phyloP scores from a whole-genome alignment of 1,140 invertebrate species.

The Scaptomyza graminum region DNA sequence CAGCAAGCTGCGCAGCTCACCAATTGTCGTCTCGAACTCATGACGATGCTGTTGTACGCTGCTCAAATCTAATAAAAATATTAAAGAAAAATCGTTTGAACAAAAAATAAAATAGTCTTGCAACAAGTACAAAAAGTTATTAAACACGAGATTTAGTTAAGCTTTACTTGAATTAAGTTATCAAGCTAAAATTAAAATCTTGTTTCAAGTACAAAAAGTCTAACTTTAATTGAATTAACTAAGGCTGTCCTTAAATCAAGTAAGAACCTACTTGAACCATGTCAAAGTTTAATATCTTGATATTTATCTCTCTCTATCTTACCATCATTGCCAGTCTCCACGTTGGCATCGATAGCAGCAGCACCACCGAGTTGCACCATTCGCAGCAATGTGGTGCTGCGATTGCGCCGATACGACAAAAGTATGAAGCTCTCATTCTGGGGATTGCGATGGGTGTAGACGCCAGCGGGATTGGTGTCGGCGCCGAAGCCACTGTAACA shows the following conservation, averaged over 20 bases:
- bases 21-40: conserved; percentile 62
- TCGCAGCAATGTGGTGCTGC: conserved; percentile 49
- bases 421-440: conserved; percentile 65
- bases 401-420: conserved; percentile 37
- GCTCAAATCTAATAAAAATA: conserved; percentile 42
- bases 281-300: too few species aligned
- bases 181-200: too few species aligned
- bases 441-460: conserved; percentile 52
- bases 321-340: conserved; percentile 55
- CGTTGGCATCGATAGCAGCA: not conserved
- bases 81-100: too few species aligned
- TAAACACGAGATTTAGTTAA: too few species aligned
- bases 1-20: conserved; percentile 57
- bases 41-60: conserved; percentile 66
- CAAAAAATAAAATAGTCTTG: too few species aligned
- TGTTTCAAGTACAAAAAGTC: too few species aligned
- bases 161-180: too few species aligned
- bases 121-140: too few species aligned
- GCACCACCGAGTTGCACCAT: conserved; percentile 59
- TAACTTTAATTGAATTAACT: too few species aligned
- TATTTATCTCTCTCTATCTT: not conserved
- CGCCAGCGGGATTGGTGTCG: conserved; percentile 32
- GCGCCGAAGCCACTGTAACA: conserved; percentile 67
- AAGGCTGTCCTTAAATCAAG: too few species aligned
- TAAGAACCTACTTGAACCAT: too few species aligned